A percentile compares a stretch with the other conserved stretches of the same genome.
These are phyloP conservation scores for Coremacera marginata DNA, from an alignment of 2,888 invertebrate genomes.

Conservation along the genomic window DNA sequence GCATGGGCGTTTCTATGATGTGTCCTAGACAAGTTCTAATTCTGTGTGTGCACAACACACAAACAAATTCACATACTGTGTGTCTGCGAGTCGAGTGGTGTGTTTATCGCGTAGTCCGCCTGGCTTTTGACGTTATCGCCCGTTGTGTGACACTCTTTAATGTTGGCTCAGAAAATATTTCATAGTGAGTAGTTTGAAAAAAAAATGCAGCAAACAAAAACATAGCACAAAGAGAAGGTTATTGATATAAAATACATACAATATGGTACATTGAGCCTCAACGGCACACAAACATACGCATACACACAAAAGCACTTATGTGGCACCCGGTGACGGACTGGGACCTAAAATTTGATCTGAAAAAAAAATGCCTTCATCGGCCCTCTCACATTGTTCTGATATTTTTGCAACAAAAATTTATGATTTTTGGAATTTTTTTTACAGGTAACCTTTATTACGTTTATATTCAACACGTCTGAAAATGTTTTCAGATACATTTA, in stretches of 20 bases:
- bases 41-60: not conserved
- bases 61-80: not conserved
- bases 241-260: constrained; percentile 2
- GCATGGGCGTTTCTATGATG: constrained; percentile 19
- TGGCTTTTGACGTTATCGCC: constrained; percentile 16
- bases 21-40: constrained; percentile 24
- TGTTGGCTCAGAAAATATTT: not conserved
- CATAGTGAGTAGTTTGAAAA: not conserved
- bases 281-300: not conserved
- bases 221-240: not conserved
- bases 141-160: not conserved
- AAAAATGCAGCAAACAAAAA: not conserved
- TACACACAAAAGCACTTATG: not conserved
- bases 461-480: too few relatives aligned
- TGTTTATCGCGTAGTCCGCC: not conserved
- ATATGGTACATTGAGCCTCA: constrained; percentile 21
- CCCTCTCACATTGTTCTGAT: too few relatives aligned
- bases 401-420: too few relatives aligned
- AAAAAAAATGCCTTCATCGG: too few relatives aligned
- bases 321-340: too few relatives aligned
- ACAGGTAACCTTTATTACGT: too few relatives aligned
- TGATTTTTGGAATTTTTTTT: too few relatives aligned
- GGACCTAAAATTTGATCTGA: too few relatives aligned
- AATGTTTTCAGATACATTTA: too few relatives aligned
- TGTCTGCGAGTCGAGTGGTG: not conserved